Base-by-base conservation (phyloP, 2,797 vertebrate genomes). In the Chromobotia macracanthus region DNA sequence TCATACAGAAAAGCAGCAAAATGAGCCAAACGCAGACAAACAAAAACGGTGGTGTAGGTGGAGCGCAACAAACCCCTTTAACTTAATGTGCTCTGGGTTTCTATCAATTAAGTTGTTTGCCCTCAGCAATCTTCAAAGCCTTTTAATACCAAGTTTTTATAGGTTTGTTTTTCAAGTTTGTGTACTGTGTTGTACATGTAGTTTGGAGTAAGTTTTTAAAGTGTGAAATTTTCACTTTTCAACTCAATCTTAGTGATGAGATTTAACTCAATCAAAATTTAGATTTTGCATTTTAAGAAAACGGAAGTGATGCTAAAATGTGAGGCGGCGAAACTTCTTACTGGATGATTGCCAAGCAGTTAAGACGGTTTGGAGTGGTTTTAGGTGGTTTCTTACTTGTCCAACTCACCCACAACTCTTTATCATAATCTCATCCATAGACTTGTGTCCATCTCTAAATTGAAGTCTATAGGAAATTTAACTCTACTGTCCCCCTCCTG, bases 1-100 rank as follows among this genome's bases (percentile, higher is more conserved):
- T 85, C 72, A 61, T 74, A 72, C 53, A 76, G 51, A 64, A 77
- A 75, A 70, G 73, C 66, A 41, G 19, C 44, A 76, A 78, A 83
- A 71, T 71, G 56, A 65, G 31, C 51, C 16, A 12, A 56, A 71
- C 8, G 5, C 72, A 76, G 63, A 79, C 48, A 64, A 55, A 79
- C 23, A 60, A 38, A 63, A 46, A 48, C 35, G 1, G n/a, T 31
- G n/a, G 51, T 15, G 74, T 38, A 44, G 61, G 41, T 21, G 31
- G 51, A 71, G 44, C 12, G 41, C 56, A 80, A 68, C 56, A 3
- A 72, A 5, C 31, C 72, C 23, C 23, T 23, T 77, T 51, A 50
- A 60, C 64, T 56, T 21, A 60, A 38, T 31, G 58, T 46, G 38
- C 2, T 71, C 3, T 19, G 70, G 64, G 31, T 80, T 78, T 68